Conservation (phyloP, 2,888 invertebrate genomes). For the Drosophila testacea region DNA sequence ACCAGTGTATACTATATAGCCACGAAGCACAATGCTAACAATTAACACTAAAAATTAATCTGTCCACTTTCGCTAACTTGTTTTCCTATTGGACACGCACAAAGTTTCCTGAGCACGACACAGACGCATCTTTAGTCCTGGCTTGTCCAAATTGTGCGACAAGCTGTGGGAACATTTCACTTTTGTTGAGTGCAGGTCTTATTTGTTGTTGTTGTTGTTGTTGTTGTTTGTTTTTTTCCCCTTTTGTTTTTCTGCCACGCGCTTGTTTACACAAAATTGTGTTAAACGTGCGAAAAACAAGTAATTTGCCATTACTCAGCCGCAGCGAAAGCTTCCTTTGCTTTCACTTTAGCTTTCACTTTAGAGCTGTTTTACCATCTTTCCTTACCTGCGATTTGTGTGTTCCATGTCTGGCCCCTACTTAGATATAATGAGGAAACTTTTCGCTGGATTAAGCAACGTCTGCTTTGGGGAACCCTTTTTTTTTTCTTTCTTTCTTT, state of each 20-base stretch:
- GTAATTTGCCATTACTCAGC: conserved; percentile 76
- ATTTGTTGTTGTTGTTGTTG: conserved; percentile 10
- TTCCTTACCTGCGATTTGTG: conserved; percentile 8
- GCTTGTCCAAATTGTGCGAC: conserved; percentile 23
- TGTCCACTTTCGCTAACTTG: not conserved
- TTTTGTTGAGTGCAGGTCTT: conserved; percentile 22
- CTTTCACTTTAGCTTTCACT: conserved; percentile 2
- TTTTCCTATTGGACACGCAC: conserved; percentile 7
- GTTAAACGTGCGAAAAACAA: conserved; percentile 77
- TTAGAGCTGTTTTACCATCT: conserved; percentile 3
- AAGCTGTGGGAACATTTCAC: conserved; percentile 5
- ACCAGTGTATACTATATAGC: not conserved
- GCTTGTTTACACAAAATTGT: conserved; percentile 73
- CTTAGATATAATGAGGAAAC: conserved; percentile 73
- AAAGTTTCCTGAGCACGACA: not conserved
- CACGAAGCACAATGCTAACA: not conserved
- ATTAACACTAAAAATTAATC: not conserved
- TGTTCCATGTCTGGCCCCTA: conserved; percentile 22
- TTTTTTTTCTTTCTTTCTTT: conserved; percentile 16
- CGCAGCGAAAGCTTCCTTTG: conserved; percentile 17
- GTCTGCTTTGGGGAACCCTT: conserved; percentile 53
- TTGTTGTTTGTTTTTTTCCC: conserved; percentile 9
- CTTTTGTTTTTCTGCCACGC: conserved; percentile 31
- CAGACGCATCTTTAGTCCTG: conserved; percentile 1
- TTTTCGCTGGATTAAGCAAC: conserved; percentile 52